A percentile compares a stretch with the other conserved stretches of the same genome.
Conservation (phyloP, 2,888 invertebrate genomes). For the Stratiomys singularior region DNA sequence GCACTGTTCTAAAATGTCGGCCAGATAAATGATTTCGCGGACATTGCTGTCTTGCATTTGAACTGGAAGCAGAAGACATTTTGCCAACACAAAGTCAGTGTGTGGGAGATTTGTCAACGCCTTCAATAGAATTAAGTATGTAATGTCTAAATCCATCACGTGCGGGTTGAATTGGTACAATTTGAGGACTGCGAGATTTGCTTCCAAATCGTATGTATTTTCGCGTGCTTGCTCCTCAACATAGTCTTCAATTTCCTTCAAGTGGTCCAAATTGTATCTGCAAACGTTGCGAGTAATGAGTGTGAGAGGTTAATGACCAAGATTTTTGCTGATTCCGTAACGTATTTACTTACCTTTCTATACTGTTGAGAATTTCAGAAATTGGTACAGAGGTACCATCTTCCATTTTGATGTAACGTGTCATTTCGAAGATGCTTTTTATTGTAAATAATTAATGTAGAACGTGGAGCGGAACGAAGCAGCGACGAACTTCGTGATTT, state of each 20-base stretch:
- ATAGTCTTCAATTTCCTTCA: conserved; percentile 89
- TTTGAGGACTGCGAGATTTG: conserved; percentile 95
- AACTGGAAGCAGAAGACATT: conserved; percentile 89
- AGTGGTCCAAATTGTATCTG: conserved; percentile 97
- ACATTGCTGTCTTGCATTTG: conserved; percentile 88
- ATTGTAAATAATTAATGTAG: not conserved
- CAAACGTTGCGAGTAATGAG: conserved; percentile 54
- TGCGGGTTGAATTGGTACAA: conserved; percentile 96
- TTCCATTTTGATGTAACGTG: conserved; percentile 65
- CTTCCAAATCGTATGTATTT: conserved; percentile 96
- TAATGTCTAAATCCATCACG: conserved; percentile 83
- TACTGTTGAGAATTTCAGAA: conserved; percentile 87
- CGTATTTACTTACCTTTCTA: conserved; percentile 79
- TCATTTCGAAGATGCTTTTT: conserved; percentile 55
- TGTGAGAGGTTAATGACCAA: not conserved
- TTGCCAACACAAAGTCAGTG: conserved; percentile 97
- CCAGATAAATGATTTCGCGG: conserved; percentile 86
- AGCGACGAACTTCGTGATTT: conserved; percentile 56
- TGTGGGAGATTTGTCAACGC: conserved; percentile 97
- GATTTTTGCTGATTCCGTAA: conserved; percentile 1
- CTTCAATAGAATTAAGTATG: conserved; percentile 91
- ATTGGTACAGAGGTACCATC: conserved; percentile 72
- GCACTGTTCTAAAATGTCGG: conserved; percentile 91
- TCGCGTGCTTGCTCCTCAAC: conserved; percentile 93
- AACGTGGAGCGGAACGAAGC: conserved; percentile 25